phyloP scores from a whole-genome alignment of 53 echinoderm and acorn worm species.

The Hippasteria phrygiana region DNA sequence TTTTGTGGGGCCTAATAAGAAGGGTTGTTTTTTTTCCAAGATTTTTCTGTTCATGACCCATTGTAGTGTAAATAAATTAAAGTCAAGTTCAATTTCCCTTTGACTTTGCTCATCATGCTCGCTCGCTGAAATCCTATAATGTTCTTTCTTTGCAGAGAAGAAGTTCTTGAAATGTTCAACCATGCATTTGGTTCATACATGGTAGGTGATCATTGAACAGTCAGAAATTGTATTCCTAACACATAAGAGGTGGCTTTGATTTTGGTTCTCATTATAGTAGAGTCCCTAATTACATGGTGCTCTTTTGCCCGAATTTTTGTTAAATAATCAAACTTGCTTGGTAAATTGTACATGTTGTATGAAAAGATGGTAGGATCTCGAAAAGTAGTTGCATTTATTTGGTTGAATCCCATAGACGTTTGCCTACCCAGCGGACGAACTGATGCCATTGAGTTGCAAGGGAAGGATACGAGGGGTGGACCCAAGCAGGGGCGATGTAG shows the following conservation, averaged over 20 bases:
- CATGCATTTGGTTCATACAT: conserved; percentile 95
- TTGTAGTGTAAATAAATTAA: no score
- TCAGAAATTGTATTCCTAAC: background rate
- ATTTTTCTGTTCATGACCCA: no score
- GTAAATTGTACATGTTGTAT: no score
- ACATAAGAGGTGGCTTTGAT: no score
- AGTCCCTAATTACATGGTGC: no score
- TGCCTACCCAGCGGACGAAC: conserved; percentile 98
- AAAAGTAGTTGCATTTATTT: conserved; percentile 8
- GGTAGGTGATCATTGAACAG: conserved; percentile 70
- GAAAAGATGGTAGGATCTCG: background rate
- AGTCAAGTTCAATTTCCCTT: no score
- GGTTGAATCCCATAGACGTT: conserved; percentile 62
- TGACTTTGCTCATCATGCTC: background rate
- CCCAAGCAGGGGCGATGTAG: conserved; percentile 94
- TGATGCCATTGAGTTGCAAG: conserved; percentile 98
- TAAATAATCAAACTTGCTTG: no score
- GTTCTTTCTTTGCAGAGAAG: conserved; percentile 63
- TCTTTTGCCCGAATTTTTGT: no score
- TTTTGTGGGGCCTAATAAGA: no score
- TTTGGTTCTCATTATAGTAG: no score
- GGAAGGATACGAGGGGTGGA: conserved; percentile 92
- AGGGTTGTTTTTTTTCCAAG: no score
- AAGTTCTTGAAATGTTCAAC: conserved; percentile 94
- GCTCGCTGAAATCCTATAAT: background rate